phyloP scores from a whole-genome alignment of 1,140 invertebrate genomes.

The Sitobion miscanthi region DNA sequence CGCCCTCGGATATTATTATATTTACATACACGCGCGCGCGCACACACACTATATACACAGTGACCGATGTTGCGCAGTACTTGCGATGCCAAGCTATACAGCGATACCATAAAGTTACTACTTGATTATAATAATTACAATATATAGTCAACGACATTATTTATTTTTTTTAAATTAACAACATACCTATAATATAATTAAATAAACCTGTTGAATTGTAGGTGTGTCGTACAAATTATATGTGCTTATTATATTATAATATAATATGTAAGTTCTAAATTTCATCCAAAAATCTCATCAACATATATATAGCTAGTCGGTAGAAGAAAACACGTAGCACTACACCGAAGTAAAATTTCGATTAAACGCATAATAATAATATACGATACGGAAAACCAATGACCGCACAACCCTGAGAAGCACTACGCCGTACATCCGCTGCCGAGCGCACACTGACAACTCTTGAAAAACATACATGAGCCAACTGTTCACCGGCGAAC shows the following conservation, averaged over 20 bases:
- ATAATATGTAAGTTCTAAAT: background rate
- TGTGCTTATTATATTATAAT: background rate
- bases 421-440: background rate
- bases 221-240: background rate
- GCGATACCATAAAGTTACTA: background rate
- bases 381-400: background rate
- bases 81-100: background rate
- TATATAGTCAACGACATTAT: background rate
- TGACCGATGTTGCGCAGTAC: background rate
- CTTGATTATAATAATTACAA: background rate
- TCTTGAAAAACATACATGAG: slow-evolving; percentile 4
- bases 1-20: slow-evolving; percentile 27
- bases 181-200: background rate
- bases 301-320: background rate
- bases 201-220: background rate
- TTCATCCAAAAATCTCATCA: background rate
- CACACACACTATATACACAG: background rate
- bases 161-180: background rate
- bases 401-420: background rate
- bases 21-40: background rate
- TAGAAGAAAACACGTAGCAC: background rate
- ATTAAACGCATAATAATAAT: background rate
- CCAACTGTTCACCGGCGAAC: slow-evolving; percentile 33
- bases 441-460: slow-evolving; percentile 28
- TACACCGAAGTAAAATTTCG: background rate